These are phyloP conservation scores for silkworm (Bombyx mori) DNA, from an alignment of 1,140 invertebrate genomes.

Conservation along the genomic window ASM3026992v2 NC_085114.1:6617001-6617500, in stretches of 20 bases:
- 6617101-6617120: slow-evolving; percentile 73
- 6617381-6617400: background rate
- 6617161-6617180: slow-evolving; percentile 83
- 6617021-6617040: slow-evolving; percentile 86
- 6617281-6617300: slow-evolving; percentile 96
- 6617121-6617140: slow-evolving; percentile 77
- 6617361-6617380: background rate
- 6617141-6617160: slow-evolving; percentile 82
- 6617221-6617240: slow-evolving; percentile 84
- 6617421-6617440: too few relatives aligned
- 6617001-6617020: slow-evolving; percentile 89
- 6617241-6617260: slow-evolving; percentile 80
- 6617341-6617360: background rate
- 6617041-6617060: slow-evolving; percentile 86
- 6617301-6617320: slow-evolving; percentile 85
- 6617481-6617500: too few relatives aligned
- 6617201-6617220: slow-evolving; percentile 87
- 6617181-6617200: slow-evolving; percentile 80
- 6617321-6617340: slow-evolving; percentile 47
- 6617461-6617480: too few relatives aligned
- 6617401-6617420: background rate
- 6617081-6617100: slow-evolving; percentile 84
- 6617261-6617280: slow-evolving; percentile 83
- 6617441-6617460: too few relatives aligned
- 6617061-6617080: slow-evolving; percentile 80